Percentiles rank a stretch among this genome's conserved stretches.
Evolutionary conservation across 2,888 invertebrate species (phyloP).

Genomic region (Neuroscelio doddi): DNA sequence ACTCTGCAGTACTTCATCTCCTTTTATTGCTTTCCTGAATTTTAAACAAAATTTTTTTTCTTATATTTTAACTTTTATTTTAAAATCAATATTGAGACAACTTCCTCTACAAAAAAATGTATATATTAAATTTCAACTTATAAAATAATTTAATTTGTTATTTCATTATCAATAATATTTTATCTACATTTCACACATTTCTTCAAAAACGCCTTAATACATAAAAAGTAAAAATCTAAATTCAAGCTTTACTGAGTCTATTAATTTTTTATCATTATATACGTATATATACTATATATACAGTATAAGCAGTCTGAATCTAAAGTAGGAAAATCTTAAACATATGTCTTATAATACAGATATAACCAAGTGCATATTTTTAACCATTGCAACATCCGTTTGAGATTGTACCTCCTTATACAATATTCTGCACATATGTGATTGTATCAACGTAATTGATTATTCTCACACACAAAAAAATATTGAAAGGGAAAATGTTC

Average conservation of each 20-base stretch:
- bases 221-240: not conserved
- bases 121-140: too few relatives aligned
- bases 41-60: too few relatives aligned
- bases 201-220: too few relatives aligned
- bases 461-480: conserved; percentile 28
- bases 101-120: too few relatives aligned
- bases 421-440: conserved; percentile 14
- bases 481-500: conserved; percentile 42
- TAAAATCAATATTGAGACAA: too few relatives aligned
- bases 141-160: too few relatives aligned
- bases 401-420: conserved; percentile 19
- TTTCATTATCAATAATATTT: conserved; percentile 6
- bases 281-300: conserved; percentile 9
- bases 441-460: conserved; percentile 14
- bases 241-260: too few relatives aligned
- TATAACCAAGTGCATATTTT: conserved; percentile 48
- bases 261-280: not conserved
- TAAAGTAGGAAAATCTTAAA: conserved; percentile 14
- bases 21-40: too few relatives aligned
- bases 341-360: conserved; percentile 29
- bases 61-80: too few relatives aligned
- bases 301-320: conserved; percentile 1
- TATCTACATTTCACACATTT: not conserved
- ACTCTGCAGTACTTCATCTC: too few relatives aligned
- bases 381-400: conserved; percentile 17